These are phyloP conservation scores for Trematomus loennbergii DNA, from an alignment of 2,113 vertebrate species.

Conservation along the genomic window DNA sequence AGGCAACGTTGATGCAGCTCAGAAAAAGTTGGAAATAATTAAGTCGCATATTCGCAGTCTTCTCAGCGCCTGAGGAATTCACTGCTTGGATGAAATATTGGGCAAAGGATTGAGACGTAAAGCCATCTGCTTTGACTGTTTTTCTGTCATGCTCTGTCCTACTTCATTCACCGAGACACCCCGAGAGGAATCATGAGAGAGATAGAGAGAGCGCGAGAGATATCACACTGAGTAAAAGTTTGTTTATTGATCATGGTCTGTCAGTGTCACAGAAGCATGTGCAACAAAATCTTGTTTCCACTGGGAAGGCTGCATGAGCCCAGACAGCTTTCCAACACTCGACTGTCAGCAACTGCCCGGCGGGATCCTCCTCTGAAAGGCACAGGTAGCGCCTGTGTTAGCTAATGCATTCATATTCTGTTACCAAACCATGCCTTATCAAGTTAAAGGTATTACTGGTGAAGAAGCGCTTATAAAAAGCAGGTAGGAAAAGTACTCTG, in stretches of 20 bases:
- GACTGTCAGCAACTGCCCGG: conserved; percentile 25
- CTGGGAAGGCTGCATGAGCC: neutral
- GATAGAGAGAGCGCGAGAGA: conserved; percentile 10
- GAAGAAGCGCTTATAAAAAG: neutral
- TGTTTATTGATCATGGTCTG: conserved; percentile 60
- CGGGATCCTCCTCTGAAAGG: conserved; percentile 12
- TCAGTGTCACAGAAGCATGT: conserved; percentile 34
- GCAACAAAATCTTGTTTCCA: conserved; percentile 12
- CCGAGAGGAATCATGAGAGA: conserved; percentile 10
- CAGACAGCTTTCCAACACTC: conserved; percentile 16
- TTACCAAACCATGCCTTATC: conserved; percentile 43
- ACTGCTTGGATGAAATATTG: conserved; percentile 50
- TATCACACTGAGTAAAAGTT: conserved; percentile 37
- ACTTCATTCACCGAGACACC: conserved; percentile 49
- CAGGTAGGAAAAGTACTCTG: no score
- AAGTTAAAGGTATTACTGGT: conserved; percentile 42
- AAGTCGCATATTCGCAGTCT: conserved; percentile 31
- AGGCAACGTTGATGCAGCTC: conserved; percentile 19
- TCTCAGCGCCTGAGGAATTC: conserved; percentile 29
- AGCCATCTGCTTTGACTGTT: conserved; percentile 64
- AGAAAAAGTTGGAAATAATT: conserved; percentile 44
- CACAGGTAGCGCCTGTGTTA: conserved; percentile 47
- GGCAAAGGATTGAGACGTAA: conserved; percentile 61
- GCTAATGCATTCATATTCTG: conserved; percentile 41
- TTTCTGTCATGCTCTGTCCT: conserved; percentile 64